phyloP scores from a whole-genome alignment of 2,888 invertebrate genomes.

The Allophyes oxyacanthae region DNA sequence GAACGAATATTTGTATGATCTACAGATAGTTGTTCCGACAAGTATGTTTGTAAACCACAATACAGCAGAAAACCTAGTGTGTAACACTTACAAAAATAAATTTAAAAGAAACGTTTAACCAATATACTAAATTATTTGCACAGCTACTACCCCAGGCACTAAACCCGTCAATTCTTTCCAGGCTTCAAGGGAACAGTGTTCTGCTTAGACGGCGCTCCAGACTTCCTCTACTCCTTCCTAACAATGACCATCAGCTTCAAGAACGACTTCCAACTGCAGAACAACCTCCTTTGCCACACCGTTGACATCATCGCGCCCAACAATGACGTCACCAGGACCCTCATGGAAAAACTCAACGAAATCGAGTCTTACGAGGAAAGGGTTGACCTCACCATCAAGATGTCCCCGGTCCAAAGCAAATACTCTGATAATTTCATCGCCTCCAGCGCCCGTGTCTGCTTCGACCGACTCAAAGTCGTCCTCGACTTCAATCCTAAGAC shows the following conservation, averaged over 20 bases:
- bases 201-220: slow-evolving; percentile 95
- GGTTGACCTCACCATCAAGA: slow-evolving; percentile 82
- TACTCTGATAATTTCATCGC: slow-evolving; percentile 74
- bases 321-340: slow-evolving; percentile 70
- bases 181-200: slow-evolving; percentile 90
- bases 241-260: slow-evolving; percentile 81
- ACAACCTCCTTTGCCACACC: slow-evolving; percentile 88
- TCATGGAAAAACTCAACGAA: slow-evolving; percentile 83
- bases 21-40: too few relatives aligned
- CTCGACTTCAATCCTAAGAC: slow-evolving; percentile 80
- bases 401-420: slow-evolving; percentile 75
- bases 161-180: slow-evolving; percentile 44
- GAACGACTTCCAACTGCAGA: slow-evolving; percentile 87
- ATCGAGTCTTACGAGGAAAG: slow-evolving; percentile 89
- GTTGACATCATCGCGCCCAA: slow-evolving; percentile 85
- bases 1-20: too few relatives aligned
- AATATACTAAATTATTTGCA: too few relatives aligned
- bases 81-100: too few relatives aligned
- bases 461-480: slow-evolving; percentile 88
- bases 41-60: too few relatives aligned
- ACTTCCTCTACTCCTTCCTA: slow-evolving; percentile 90
- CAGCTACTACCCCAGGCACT: background rate
- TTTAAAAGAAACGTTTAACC: too few relatives aligned
- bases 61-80: too few relatives aligned
- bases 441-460: slow-evolving; percentile 68